These are phyloP conservation scores for Aphaenogaster floridana DNA, from an alignment of 1,140 invertebrate genomes.

Conservation along the genomic window DNA sequence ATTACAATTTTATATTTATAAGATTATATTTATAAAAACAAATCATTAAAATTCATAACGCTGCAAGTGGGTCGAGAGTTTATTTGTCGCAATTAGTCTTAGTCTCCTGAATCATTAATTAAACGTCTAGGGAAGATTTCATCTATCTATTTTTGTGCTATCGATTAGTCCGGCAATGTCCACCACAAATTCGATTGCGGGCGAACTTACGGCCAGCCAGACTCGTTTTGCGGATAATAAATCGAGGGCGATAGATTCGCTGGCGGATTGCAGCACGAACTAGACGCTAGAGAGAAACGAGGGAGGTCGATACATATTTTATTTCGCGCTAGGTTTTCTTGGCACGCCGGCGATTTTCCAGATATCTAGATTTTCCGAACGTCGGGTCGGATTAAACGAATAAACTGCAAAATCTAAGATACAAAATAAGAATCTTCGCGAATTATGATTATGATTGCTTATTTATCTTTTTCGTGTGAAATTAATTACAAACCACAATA, in stretches of 20 bases:
- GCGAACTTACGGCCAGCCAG: slow-evolving; percentile 49
- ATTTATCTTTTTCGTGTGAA: not conserved
- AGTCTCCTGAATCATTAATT: slow-evolving; percentile 32
- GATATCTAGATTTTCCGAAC: slow-evolving; percentile 33
- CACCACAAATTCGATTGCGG: slow-evolving; percentile 56
- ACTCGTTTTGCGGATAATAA: slow-evolving; percentile 62
- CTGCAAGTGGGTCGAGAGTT: not conserved
- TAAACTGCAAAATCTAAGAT: not conserved
- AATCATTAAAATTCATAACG: not conserved
- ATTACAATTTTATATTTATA: not conserved
- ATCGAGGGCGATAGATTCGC: slow-evolving; percentile 56
- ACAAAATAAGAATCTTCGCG: not conserved
- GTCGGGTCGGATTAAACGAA: not conserved
- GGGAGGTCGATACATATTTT: slow-evolving; percentile 54
- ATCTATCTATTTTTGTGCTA: slow-evolving; percentile 28
- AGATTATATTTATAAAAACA: not conserved
- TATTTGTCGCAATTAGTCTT: not conserved
- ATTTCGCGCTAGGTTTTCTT: slow-evolving; percentile 54
- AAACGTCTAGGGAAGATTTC: slow-evolving; percentile 23
- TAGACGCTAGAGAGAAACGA: slow-evolving; percentile 57
- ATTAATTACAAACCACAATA: not conserved
- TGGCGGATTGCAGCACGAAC: slow-evolving; percentile 56
- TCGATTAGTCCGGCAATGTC: slow-evolving; percentile 50
- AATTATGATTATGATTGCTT: not conserved
- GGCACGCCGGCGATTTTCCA: slow-evolving; percentile 35